Evolutionary conservation across 2,113 vertebrate species (phyloP).

Genomic region (Emydura subglobosa): DNA sequence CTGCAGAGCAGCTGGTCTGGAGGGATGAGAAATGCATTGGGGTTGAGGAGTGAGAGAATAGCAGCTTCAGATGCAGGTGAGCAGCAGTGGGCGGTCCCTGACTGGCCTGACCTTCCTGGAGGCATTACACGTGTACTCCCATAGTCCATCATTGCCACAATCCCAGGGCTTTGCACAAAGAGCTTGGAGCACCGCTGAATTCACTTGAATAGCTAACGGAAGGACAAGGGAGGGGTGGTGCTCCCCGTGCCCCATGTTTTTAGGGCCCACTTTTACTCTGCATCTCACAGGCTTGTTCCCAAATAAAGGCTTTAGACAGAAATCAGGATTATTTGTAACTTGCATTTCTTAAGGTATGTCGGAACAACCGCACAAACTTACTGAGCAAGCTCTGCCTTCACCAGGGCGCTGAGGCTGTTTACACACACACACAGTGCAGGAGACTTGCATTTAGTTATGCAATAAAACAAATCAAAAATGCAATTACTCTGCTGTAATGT

Average conservation of each 20-base stretch:
- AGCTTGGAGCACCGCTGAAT: not conserved
- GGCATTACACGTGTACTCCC: not conserved
- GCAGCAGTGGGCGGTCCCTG: not conserved
- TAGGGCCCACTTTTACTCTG: not conserved
- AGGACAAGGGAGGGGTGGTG: too few relatives aligned
- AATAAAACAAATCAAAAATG: too few relatives aligned
- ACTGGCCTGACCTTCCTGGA: not conserved
- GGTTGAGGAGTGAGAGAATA: not conserved
- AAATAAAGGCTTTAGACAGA: not conserved
- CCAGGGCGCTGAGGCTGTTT: not conserved
- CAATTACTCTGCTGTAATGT: too few relatives aligned
- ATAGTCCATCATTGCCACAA: not conserved
- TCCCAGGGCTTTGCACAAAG: not conserved
- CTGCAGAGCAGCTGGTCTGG: not conserved
- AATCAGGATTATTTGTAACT: too few relatives aligned
- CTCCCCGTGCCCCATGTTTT: not conserved
- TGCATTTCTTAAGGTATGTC: not conserved
- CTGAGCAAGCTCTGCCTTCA: not conserved
- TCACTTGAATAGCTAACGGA: not conserved
- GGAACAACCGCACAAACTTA: not conserved
- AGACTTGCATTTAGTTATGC: not conserved
- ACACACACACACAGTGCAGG: not conserved
- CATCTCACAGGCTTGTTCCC: too few relatives aligned
- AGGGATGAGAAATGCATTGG: not conserved
- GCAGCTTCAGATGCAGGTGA: not conserved